These are phyloP conservation scores for Crioceris asparagi DNA, from an alignment of 2,888 invertebrate genomes.

Conservation along the genomic window DNA sequence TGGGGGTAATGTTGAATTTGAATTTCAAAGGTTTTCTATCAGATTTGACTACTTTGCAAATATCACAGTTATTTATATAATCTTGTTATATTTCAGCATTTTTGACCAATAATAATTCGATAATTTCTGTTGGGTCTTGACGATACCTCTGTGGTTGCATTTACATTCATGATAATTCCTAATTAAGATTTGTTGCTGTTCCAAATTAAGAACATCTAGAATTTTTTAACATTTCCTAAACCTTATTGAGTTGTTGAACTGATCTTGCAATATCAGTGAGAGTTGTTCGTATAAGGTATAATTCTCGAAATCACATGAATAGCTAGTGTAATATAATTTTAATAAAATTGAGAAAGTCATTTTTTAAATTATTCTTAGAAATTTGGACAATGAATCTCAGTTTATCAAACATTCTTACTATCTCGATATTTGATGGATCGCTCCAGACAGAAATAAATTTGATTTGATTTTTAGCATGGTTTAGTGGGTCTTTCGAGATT, in stretches of 20 bases:
- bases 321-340: too few relatives aligned
- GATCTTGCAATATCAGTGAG: background rate
- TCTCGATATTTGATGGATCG: too few relatives aligned
- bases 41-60: conserved; percentile 5
- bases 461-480: too few relatives aligned
- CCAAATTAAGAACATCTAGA: conserved; percentile 4
- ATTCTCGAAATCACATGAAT: too few relatives aligned
- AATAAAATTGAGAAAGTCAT: too few relatives aligned
- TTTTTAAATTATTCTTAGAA: too few relatives aligned
- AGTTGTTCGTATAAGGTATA: conserved; percentile 1
- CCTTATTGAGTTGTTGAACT: background rate
- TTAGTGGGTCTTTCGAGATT: too few relatives aligned
- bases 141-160: conserved; percentile 6
- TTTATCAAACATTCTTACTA: too few relatives aligned
- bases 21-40: conserved; percentile 6
- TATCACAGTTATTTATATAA: conserved; percentile 7
- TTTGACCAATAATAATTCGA: conserved; percentile 4
- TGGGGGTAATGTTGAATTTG: conserved; percentile 6
- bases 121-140: conserved; percentile 3
- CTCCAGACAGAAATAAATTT: too few relatives aligned
- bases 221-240: conserved; percentile 3
- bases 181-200: background rate
- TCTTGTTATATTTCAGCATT: conserved; percentile 1
- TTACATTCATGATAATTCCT: conserved; percentile 6
- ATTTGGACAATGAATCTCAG: too few relatives aligned